Percentiles rank a stretch among this genome's conserved stretches.
phyloP scores from a whole-genome alignment of 2,797 vertebrate genomes.

The Ctenosaura bakeri region DNA sequence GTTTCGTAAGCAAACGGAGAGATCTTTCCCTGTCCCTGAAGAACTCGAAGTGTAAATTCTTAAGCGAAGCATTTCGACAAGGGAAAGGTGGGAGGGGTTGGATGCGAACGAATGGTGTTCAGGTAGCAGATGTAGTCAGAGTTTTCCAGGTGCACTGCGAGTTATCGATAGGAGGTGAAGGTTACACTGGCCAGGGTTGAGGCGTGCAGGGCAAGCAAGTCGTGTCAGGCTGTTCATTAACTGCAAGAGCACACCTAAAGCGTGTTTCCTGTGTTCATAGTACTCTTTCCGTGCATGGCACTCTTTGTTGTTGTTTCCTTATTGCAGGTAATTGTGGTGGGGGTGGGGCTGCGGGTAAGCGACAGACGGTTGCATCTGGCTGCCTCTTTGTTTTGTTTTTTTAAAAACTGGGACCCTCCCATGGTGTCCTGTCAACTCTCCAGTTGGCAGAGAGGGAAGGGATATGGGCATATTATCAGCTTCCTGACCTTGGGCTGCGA shows the following conservation, averaged over 20 bases:
- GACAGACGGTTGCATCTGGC: not conserved
- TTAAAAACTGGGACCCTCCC: not conserved
- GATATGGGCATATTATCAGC: not conserved
- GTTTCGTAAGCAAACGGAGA: not conserved
- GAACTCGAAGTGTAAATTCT: not conserved
- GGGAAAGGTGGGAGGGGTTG: not conserved
- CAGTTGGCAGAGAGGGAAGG: not conserved
- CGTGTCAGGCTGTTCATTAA: not conserved
- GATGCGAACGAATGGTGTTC: not conserved
- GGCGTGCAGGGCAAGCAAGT: not conserved
- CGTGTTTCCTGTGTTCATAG: not conserved
- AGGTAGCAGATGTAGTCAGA: not conserved
- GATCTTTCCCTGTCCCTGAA: not conserved
- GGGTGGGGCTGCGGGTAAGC: not conserved
- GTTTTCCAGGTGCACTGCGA: not conserved
- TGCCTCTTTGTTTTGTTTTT: not conserved
- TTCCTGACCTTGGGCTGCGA: not conserved
- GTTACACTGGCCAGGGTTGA: not conserved
- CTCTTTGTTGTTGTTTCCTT: not conserved
- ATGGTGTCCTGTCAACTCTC: not conserved
- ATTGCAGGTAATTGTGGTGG: not conserved
- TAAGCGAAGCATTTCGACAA: too few relatives aligned
- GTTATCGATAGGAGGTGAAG: not conserved
- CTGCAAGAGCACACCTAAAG: not conserved
- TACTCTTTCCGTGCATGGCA: not conserved